Base-by-base conservation (phyloP, 2,888 invertebrate genomes). In the Polydesmus complanatus region DNA sequence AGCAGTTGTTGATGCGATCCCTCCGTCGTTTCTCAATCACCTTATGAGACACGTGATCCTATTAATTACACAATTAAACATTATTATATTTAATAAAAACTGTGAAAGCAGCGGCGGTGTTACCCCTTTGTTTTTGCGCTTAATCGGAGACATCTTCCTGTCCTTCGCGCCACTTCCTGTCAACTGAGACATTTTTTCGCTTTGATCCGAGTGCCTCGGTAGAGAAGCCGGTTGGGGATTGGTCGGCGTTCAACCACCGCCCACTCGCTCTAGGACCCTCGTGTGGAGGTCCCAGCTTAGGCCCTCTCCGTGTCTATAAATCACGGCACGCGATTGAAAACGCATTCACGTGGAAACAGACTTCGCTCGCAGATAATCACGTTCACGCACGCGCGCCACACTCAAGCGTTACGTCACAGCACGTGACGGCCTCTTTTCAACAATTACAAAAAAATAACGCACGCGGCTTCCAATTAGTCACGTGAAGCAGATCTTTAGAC, bases 41-140 rank as follows among this genome's bases (percentile, higher is more conserved):
- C 50, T 61, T 61, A 26, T 61, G 61, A n/a, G 61, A 61, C 19
- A 61, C 61, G 18, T 61, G 61, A 25, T 61, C 61, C 56, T 61
- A 25, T 1, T 22, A 54, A 25, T 37, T 37, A 37, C 37, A 37
- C 5, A 37, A 37, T 8, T 8, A 5, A 37, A 37, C 14, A 37
- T 37, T 5, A 37, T 8, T 37, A 37, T 37, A 37, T 37, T 37
- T 37, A 37, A 37, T 8, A 37, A 37, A n/a, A 8, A 37, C 5
- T 37, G 37, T 37, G 5, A 5, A 37, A 37, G 14, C 37, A 37
- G 8, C 14, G 37, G 5, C 14, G 37, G 14, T n/a, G n/a, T 37
- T 37, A 37, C 37, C 37, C 8, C 37, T 37, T 37, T 37, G 14
- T 37, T 14, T 37, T 37, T 37, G 14, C 14, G 37, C 14, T 37